Conservation (phyloP, 2,113 vertebrate genomes). For the Colistium nudipinnis region DNA sequence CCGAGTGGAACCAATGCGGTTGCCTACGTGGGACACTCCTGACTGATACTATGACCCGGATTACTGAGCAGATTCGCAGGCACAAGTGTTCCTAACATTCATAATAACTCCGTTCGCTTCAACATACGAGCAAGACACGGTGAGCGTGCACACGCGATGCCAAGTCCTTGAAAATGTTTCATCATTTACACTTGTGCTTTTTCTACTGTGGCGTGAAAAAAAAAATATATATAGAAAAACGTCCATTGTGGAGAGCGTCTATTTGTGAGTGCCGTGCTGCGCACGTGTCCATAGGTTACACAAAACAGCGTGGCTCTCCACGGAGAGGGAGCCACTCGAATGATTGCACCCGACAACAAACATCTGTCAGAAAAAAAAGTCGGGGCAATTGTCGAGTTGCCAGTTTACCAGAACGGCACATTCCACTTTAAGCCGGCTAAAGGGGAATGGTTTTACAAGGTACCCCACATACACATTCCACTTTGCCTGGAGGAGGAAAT, state of each 20-base stretch:
- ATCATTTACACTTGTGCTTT: no score
- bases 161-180: background rate
- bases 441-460: conserved; percentile 45
- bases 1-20: conserved; percentile 4
- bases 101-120: no score
- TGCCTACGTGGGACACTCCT: no score
- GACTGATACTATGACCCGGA: no score
- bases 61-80: no score
- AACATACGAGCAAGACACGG: background rate
- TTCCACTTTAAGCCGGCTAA: conserved; percentile 14
- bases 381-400: background rate
- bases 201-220: background rate
- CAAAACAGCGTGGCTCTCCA: conserved; percentile 10
- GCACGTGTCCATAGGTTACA: background rate
- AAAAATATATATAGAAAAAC: background rate
- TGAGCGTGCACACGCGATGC: background rate
- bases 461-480: conserved; percentile 32
- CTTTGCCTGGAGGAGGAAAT: conserved; percentile 66
- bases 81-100: no score
- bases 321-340: conserved; percentile 18
- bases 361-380: conserved; percentile 6
- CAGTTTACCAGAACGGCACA: conserved; percentile 27
- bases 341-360: conserved; percentile 12
- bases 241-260: background rate
- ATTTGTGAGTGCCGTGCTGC: background rate